Percentiles rank a stretch among this genome's conserved stretches.
phyloP scores from a whole-genome alignment of 2,797 vertebrate species.

The Rhinoraja longicauda region DNA sequence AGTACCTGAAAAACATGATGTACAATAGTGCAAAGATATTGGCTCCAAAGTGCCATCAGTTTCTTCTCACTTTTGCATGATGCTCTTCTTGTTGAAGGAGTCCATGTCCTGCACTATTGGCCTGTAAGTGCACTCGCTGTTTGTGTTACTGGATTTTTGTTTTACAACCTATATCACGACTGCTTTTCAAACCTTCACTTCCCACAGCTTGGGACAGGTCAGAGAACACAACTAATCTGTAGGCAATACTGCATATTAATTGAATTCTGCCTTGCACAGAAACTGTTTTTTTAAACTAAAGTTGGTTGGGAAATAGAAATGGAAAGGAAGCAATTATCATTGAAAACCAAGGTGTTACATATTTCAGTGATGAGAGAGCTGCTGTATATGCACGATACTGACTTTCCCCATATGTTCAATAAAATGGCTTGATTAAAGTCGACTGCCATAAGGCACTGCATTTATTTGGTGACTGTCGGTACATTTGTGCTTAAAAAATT shows the following conservation, averaged over 20 bases:
- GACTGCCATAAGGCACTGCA: background rate
- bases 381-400: background rate
- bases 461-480: too few species aligned
- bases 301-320: background rate
- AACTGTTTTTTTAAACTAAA: background rate
- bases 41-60: background rate
- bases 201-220: background rate
- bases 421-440: background rate
- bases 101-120: constrained; percentile 44
- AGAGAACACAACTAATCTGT: background rate
- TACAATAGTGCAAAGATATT: constrained; percentile 24
- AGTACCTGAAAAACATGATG: background rate
- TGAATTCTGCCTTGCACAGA: background rate
- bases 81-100: background rate
- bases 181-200: constrained; percentile 1
- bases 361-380: background rate
- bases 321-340: background rate
- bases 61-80: background rate
- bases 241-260: background rate
- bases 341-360: background rate
- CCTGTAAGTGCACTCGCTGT: constrained; percentile 52
- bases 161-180: constrained; percentile 30
- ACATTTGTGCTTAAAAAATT: too few species aligned
- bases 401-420: background rate
- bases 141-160: constrained; percentile 57